These are phyloP conservation scores for Urocyon cinereoargenteus DNA, from an alignment of 2,797 vertebrate species.

Conservation along the genomic window DNA sequence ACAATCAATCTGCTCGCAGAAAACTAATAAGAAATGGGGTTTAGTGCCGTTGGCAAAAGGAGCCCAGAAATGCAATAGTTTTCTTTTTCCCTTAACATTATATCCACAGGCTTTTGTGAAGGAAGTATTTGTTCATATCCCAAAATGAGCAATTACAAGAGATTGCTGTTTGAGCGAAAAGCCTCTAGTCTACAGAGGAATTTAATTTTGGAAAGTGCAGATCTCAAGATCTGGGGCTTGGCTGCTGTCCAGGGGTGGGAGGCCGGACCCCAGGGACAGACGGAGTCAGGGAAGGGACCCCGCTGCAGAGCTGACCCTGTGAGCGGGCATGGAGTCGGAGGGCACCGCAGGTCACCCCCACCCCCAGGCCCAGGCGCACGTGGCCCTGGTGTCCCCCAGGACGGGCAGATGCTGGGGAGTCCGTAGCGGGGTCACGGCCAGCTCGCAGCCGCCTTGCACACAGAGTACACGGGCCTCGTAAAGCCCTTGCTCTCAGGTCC, in stretches of 20 bases:
- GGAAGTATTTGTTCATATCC: background rate
- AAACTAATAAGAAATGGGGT: background rate
- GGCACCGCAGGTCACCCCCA: too few relatives aligned
- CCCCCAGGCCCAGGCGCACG: background rate
- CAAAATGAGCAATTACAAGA: background rate
- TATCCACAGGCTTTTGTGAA: too few relatives aligned
- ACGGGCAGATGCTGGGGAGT: background rate
- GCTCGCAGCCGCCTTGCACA: background rate
- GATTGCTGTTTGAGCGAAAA: background rate
- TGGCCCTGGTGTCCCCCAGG: background rate
- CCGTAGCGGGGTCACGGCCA: background rate
- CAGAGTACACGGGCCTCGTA: background rate
- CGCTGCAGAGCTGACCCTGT: fast-evolving
- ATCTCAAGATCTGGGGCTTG: background rate
- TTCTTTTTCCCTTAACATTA: background rate
- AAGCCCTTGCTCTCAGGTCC: background rate
- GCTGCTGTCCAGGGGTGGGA: background rate
- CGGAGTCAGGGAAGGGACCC: background rate
- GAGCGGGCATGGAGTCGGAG: fast-evolving
- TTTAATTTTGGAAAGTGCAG: background rate
- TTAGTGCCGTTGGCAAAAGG: background rate
- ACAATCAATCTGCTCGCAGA: background rate
- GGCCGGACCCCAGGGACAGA: background rate
- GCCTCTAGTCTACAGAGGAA: background rate
- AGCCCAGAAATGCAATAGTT: background rate